Conservation (phyloP, 1,140 invertebrate genomes). For the Papilio xuthus region DNA sequence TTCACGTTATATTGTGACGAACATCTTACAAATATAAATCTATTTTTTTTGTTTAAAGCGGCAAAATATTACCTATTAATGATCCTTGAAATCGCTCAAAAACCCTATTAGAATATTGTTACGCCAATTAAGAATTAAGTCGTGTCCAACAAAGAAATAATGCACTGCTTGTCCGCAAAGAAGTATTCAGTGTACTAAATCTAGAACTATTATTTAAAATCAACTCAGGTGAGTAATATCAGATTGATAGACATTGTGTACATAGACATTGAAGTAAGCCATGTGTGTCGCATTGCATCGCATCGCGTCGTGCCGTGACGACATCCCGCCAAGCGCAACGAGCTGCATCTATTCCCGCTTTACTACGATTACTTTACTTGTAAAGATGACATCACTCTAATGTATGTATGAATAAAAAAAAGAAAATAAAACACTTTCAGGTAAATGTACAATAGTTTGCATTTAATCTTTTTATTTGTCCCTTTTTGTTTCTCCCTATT, state of each 20-base stretch:
- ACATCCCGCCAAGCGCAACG: slow-evolving; percentile 26
- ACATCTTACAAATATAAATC: neutral
- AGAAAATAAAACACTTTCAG: too few relatives aligned
- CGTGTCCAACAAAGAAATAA: too few relatives aligned
- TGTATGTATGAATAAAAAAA: neutral
- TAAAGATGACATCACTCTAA: slow-evolving; percentile 17
- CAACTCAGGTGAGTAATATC: neutral
- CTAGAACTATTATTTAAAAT: neutral
- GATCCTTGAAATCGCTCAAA: neutral
- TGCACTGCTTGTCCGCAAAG: too few relatives aligned
- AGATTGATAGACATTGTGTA: slow-evolving; percentile 7
- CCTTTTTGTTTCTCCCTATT: neutral
- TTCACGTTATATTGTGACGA: neutral
- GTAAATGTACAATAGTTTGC: too few relatives aligned
- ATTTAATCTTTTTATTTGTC: neutral
- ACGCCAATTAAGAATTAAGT: neutral
- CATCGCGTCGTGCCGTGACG: neutral
- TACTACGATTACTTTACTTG: slow-evolving; percentile 23
- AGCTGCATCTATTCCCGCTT: slow-evolving; percentile 29
- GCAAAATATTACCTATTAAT: neutral
- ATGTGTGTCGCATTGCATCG: slow-evolving; percentile 29
- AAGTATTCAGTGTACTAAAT: neutral
- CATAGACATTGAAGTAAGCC: neutral
- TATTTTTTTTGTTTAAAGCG: neutral
- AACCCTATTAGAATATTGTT: neutral